phyloP scores from a whole-genome alignment of 2,888 invertebrate species.

The Pseudococcus jackbeardsleyi region DNA sequence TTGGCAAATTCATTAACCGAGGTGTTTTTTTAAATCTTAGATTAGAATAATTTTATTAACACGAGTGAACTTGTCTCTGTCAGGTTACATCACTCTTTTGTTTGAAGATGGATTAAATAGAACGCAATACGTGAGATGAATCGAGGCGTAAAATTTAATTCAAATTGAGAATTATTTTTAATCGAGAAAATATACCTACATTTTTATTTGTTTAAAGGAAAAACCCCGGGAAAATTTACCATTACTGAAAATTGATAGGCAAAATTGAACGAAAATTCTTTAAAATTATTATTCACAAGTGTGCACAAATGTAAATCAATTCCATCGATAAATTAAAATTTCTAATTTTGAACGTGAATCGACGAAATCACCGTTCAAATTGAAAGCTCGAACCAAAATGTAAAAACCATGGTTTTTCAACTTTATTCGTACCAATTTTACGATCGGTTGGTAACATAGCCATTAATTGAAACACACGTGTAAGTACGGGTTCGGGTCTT shows the following conservation, averaged over 20 bases:
- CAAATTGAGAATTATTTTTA: background rate
- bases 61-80: background rate
- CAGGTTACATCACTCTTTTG: background rate
- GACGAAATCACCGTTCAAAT: background rate
- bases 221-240: background rate
- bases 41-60: background rate
- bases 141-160: background rate
- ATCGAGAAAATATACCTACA: too few relatives aligned
- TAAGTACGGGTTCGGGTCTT: constrained; percentile 15
- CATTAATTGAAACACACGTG: constrained; percentile 38
- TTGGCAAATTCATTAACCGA: background rate
- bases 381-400: background rate
- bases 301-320: background rate
- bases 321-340: background rate
- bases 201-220: background rate
- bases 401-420: background rate
- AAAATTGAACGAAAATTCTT: background rate
- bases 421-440: background rate
- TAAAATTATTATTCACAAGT: too few relatives aligned
- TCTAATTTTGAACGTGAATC: background rate
- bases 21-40: background rate
- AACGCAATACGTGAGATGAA: background rate
- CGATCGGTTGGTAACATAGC: constrained; percentile 14
- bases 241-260: background rate
- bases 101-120: background rate